phyloP scores from a whole-genome alignment of 2,888 invertebrate species.

The Acleris emargana region DNA sequence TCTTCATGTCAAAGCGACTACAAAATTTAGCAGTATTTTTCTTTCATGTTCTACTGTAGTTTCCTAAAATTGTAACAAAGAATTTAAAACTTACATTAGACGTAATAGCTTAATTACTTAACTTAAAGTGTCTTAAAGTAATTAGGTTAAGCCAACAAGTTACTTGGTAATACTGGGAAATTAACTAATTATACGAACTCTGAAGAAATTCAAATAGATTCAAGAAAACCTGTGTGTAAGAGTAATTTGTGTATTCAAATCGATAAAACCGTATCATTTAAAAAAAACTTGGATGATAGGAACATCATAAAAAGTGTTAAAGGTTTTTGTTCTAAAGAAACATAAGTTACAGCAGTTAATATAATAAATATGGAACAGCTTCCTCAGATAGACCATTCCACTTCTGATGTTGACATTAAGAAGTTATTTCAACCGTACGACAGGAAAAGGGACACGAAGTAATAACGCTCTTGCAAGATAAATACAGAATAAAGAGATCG shows the following conservation, averaged over 20 bases:
- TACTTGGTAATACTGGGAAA: neutral
- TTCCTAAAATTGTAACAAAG: constrained; percentile 3
- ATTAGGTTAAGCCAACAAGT: constrained; percentile 19
- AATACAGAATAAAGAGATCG: neutral
- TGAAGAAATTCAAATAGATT: constrained; percentile 4
- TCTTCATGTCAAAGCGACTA: no score
- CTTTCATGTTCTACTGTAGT: neutral
- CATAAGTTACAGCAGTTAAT: constrained; percentile 1
- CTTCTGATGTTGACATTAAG: constrained; percentile 16
- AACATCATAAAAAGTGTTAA: neutral
- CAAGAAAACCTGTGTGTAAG: neutral
- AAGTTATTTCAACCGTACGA: constrained; percentile 7
- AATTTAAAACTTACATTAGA: constrained; percentile 19
- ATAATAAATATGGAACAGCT: constrained; percentile 12
- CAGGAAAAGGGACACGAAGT: constrained; percentile 8
- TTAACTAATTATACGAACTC: neutral
- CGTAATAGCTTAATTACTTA: constrained; percentile 23
- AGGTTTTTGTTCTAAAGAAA: constrained; percentile 10
- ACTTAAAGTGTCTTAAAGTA: constrained; percentile 18
- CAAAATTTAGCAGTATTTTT: no score
- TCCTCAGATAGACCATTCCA: constrained; percentile 4
- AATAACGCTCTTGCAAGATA: constrained; percentile 7
- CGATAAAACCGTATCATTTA: no score
- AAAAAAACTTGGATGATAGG: neutral
- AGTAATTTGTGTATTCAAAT: neutral